These are phyloP conservation scores for Sepioteuthis lessoniana DNA, from an alignment of 2,888 invertebrate species.

Conservation along the genomic window DNA sequence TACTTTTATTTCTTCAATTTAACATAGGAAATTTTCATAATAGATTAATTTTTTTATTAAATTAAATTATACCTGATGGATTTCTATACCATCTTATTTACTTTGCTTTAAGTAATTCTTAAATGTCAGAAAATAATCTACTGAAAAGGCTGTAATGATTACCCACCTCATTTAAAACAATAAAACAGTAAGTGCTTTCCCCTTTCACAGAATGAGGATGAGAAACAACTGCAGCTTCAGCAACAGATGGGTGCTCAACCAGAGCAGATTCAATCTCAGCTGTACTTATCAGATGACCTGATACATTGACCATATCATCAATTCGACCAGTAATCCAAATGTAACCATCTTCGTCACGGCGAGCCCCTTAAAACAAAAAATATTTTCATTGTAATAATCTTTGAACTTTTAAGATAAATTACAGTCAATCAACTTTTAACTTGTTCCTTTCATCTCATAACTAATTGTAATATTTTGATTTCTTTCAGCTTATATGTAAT, in stretches of 20 bases:
- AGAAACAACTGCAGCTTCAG: conserved; percentile 97
- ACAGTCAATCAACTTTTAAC: too few species aligned
- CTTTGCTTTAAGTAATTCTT: too few species aligned
- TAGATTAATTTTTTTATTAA: too few species aligned
- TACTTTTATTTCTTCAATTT: too few species aligned
- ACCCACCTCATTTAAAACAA: conserved; percentile 86
- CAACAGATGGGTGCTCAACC: conserved; percentile 79
- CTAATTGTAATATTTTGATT: too few species aligned
- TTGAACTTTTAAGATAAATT: too few species aligned
- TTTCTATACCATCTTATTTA: too few species aligned
- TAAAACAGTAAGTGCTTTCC: conserved; percentile 96
- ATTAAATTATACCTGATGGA: too few species aligned
- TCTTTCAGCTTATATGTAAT: too few species aligned
- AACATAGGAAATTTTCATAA: too few species aligned
- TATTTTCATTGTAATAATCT: not conserved
- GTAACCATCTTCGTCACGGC: conserved; percentile 93
- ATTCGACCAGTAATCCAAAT: conserved; percentile 97
- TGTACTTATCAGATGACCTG: conserved; percentile 97
- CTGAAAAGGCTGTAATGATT: not conserved
- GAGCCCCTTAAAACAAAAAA: conserved; percentile 82
- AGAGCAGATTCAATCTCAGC: conserved; percentile 84
- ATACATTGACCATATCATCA: conserved; percentile 99
- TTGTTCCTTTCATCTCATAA: too few species aligned
- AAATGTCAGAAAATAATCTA: not conserved
- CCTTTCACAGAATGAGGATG: conserved; percentile 96